Evolutionary conservation across 2,888 invertebrate species (phyloP).

Genomic region (Monochamus alternatus): DNA sequence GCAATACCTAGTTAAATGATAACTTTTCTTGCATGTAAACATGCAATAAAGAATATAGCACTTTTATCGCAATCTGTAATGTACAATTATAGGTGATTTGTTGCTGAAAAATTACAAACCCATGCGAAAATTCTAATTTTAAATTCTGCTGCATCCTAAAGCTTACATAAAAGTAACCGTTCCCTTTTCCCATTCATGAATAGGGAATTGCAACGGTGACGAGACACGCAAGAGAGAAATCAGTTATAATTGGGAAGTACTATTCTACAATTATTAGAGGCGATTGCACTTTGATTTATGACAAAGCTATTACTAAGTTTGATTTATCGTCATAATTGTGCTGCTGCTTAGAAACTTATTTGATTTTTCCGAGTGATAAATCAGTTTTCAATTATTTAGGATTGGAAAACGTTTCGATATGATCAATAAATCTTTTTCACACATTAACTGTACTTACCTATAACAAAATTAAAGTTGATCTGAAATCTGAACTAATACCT

Average conservation of each 20-base stretch:
- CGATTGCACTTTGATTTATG: slow-evolving; percentile 3
- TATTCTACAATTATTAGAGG: slow-evolving; percentile 11
- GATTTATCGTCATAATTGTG: background rate
- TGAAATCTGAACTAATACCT: no score
- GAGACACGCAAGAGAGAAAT: slow-evolving; percentile 20
- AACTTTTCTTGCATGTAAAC: slow-evolving; percentile 24
- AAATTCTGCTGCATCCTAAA: slow-evolving; percentile 26
- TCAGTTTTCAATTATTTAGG: background rate
- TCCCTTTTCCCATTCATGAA: slow-evolving; percentile 13
- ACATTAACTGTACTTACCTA: no score
- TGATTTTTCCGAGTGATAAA: background rate
- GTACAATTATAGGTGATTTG: slow-evolving; percentile 36
- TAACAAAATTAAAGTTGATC: no score
- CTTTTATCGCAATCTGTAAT: slow-evolving; percentile 20
- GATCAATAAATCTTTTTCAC: no score
- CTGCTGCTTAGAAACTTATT: background rate
- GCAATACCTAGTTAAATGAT: background rate
- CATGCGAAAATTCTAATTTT: slow-evolving; percentile 21
- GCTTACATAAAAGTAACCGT: slow-evolving; percentile 27
- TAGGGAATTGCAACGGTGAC: slow-evolving; percentile 13
- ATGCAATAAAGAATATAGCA: slow-evolving; percentile 23
- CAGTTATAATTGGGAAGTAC: slow-evolving; percentile 9
- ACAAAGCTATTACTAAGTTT: background rate
- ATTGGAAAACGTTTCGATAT: background rate
- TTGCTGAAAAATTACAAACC: slow-evolving; percentile 35